Percentiles rank a stretch among this genome's conserved stretches.
Evolutionary conservation across 2,888 invertebrate species (phyloP).

Genomic region (Nomada fabriciana): DNA sequence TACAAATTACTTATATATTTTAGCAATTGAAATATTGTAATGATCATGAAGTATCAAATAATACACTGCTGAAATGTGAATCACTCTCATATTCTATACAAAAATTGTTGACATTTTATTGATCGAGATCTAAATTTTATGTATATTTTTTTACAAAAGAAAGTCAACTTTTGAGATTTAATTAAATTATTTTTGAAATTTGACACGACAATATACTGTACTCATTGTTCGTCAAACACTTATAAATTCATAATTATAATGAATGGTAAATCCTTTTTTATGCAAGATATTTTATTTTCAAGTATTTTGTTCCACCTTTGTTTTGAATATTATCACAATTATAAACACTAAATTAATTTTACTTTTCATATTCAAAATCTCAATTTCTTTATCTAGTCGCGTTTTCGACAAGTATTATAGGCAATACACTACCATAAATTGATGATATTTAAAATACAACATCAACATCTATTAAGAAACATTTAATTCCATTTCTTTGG

Average conservation of each 20-base stretch:
- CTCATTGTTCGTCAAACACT: constrained; percentile 28
- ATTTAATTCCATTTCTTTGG: constrained; percentile 19
- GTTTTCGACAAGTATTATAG: constrained; percentile 3
- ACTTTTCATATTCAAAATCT: constrained; percentile 23
- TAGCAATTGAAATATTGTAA: constrained; percentile 25
- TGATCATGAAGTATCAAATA: constrained; percentile 40
- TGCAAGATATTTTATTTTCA: constrained; percentile 60
- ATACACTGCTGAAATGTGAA: constrained; percentile 30
- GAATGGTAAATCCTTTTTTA: constrained; percentile 38
- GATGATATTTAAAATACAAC: constrained; percentile 47
- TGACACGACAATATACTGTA: constrained; percentile 38
- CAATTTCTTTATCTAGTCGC: not conserved
- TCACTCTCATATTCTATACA: constrained; percentile 39
- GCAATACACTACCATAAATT: constrained; percentile 31
- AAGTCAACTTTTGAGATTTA: constrained; percentile 46
- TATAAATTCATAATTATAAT: constrained; percentile 45
- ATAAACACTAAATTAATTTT: constrained; percentile 26
- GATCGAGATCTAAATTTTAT: constrained; percentile 37
- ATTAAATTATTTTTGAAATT: constrained; percentile 34
- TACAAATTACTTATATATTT: constrained; percentile 21
- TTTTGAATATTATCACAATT: constrained; percentile 38
- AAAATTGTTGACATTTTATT: constrained; percentile 36
- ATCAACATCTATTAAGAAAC: constrained; percentile 32
- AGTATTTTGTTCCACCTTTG: constrained; percentile 19
- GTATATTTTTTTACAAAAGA: constrained; percentile 34